Evolutionary conservation across 2,888 invertebrate species (phyloP).

Genomic region (Drosophila affinis): DNA sequence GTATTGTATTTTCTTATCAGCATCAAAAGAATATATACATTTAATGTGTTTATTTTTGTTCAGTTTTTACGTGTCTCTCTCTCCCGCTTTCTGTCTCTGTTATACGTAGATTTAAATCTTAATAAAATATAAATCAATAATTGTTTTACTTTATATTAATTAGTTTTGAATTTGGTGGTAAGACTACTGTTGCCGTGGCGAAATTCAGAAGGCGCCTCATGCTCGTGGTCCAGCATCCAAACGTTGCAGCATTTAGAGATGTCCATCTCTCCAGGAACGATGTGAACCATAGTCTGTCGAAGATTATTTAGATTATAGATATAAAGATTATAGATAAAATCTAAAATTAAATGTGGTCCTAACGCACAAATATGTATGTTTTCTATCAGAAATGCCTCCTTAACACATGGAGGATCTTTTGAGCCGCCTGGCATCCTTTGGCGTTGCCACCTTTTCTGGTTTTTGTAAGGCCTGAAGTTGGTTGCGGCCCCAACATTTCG

Average conservation of each 20-base stretch:
- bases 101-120: too few relatives aligned
- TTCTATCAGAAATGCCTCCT: too few relatives aligned
- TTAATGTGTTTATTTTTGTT: constrained; percentile 27
- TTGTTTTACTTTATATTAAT: background rate
- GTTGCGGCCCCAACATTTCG: background rate
- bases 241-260: too few relatives aligned
- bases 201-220: too few relatives aligned
- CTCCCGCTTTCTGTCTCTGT: background rate
- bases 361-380: too few relatives aligned
- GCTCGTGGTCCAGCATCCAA: too few relatives aligned
- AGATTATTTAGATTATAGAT: background rate
- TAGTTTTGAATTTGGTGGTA: too few relatives aligned
- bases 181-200: background rate
- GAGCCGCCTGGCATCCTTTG: too few relatives aligned
- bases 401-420: too few relatives aligned
- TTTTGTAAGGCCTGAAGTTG: background rate
- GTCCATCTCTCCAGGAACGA: background rate
- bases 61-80: background rate
- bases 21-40: background rate
- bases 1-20: background rate
- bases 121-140: background rate
- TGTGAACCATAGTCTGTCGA: background rate
- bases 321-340: too few relatives aligned
- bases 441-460: background rate
- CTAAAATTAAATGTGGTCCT: too few relatives aligned